Evolutionary conservation across 1,140 invertebrate genomes (phyloP), one percentile per base, ranked within the genome.

Genomic region (Cataglyphis hispanica): DNA sequence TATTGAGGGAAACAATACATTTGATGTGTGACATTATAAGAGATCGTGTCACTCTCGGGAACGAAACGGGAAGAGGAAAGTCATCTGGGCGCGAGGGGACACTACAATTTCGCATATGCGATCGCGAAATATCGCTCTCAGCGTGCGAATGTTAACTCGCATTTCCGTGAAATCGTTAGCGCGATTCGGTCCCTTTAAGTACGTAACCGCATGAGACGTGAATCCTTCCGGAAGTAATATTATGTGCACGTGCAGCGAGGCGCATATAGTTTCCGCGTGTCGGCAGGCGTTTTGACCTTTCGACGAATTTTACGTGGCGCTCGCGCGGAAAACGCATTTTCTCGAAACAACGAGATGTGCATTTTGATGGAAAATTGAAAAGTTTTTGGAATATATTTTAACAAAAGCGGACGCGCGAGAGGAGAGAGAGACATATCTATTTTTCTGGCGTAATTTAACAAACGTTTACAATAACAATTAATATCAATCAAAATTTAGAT

Each of bases 401-500:
- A 53, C 6, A 5, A 50, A 50, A 19, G 46, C 46, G 16, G 1
- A 46, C 3, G 43, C 43, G 7, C 11, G 1, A 46, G 3, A 13
- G 27, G 4, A 3, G 8, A 53, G 27, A n/a, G 25, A 56, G 5
- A 27, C 19, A 27, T 27, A 37, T 53, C 3, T 80, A 10, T 58
- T 67, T 53, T 22, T 34, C 43, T 22, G 13, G 37, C 16, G 7
- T 60, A 25, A 19, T 81, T 22, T 25, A 37, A 64, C 22, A 6
- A 7, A 8, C 50, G 66, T 19, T 22, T 34, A 27, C n/a, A 43
- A 87, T 56, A 25, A 40, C 22, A 53, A 74, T 63, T 66, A 56
- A 37, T 13, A 61, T 46, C 22, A 19, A 77, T 83, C 53, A 25
- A 60, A 83, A 83, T 81, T 81, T 66, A 81, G 66, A 50, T 70